phyloP scores from a whole-genome alignment of 2,888 invertebrate species.

The Synergus itoensis region DNA sequence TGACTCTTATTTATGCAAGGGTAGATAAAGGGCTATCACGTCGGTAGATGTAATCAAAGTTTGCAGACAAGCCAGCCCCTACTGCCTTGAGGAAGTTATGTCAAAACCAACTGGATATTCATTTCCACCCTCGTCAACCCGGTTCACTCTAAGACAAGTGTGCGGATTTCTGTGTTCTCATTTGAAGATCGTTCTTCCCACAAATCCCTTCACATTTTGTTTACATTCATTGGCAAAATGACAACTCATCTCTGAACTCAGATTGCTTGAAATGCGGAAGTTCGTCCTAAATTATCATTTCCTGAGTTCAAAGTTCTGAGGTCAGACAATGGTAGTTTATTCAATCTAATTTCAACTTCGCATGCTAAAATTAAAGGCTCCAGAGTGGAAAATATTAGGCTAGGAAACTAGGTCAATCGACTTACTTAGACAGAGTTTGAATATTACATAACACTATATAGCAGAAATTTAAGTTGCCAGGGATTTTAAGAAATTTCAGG shows the following conservation, averaged over 20 bases:
- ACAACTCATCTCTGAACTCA: neutral
- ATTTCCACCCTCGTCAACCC: conserved; percentile 53
- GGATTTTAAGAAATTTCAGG: too few relatives aligned
- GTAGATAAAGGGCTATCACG: conserved; percentile 54
- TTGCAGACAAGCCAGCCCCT: conserved; percentile 68
- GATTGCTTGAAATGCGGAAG: conserved; percentile 1
- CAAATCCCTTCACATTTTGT: conserved; percentile 29
- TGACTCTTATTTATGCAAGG: conserved; percentile 43
- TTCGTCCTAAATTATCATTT: neutral
- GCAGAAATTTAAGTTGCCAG: too few relatives aligned
- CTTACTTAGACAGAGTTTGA: too few relatives aligned
- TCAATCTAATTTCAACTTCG: neutral
- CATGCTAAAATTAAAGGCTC: neutral
- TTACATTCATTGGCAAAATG: conserved; percentile 18
- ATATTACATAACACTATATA: too few relatives aligned
- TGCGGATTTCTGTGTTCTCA: conserved; percentile 42
- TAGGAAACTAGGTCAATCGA: neutral
- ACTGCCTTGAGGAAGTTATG: conserved; percentile 57
- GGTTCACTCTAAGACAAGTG: conserved; percentile 42
- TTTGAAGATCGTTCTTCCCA: conserved; percentile 23
- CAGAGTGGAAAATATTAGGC: neutral
- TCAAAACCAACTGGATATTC: conserved; percentile 64
- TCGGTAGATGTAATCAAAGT: conserved; percentile 73
- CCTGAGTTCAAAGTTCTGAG: neutral
- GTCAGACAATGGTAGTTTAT: neutral